Evolutionary conservation across 2,797 vertebrate genomes (phyloP).

Genomic region (Salarias fasciatus): DNA sequence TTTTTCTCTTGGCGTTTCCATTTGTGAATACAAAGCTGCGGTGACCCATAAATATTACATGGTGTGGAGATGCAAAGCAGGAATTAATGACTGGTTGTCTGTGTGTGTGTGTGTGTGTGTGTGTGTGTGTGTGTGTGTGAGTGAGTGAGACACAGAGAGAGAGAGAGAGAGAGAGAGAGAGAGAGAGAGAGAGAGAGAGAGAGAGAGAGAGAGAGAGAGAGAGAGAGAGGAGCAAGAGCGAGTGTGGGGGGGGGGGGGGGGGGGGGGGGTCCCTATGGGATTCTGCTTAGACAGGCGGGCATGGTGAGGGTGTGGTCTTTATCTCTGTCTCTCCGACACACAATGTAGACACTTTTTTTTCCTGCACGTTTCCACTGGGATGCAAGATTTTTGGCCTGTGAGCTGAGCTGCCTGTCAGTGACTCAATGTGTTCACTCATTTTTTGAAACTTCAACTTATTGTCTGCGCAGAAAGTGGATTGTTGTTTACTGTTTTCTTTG

Average conservation of each 20-base stretch:
- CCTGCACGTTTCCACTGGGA: conserved; percentile 38
- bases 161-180: too few relatives aligned
- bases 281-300: conserved; percentile 79
- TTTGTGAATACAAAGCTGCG: conserved; percentile 83
- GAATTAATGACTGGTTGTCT: conserved; percentile 82
- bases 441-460: conserved; percentile 45
- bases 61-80: conserved; percentile 85
- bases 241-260: conserved; percentile 63
- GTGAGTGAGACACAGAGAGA: too few relatives aligned
- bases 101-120: conserved; percentile 34
- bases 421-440: conserved; percentile 55
- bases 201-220: conserved; percentile 33
- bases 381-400: conserved; percentile 46
- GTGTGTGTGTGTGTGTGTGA: conserved; percentile 39
- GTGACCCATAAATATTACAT: conserved; percentile 87
- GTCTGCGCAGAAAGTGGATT: conserved; percentile 4
- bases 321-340: conserved; percentile 36
- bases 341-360: conserved; percentile 29
- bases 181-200: not conserved
- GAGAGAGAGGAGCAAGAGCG: conserved; percentile 63
- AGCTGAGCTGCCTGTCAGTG: conserved; percentile 57
- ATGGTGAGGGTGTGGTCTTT: conserved; percentile 72
- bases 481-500: not conserved
- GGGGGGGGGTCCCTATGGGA: conserved; percentile 78
- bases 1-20: conserved; percentile 78